These are phyloP conservation scores for Seriola rivoliana DNA, from an alignment of 2,113 vertebrate species.

Conservation along the genomic window DNA sequence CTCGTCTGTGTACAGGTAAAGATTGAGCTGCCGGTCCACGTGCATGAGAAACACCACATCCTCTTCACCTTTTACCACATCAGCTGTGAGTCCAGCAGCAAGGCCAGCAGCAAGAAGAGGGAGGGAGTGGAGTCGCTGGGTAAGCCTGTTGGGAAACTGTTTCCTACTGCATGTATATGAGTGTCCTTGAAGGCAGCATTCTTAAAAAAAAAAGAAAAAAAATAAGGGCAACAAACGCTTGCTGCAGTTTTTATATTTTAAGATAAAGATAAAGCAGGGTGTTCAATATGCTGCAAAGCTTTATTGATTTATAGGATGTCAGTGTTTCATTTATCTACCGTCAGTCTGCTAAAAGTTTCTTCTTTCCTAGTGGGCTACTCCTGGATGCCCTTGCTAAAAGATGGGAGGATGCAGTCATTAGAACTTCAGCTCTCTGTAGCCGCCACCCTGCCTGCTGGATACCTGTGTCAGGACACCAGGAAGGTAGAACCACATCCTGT, in stretches of 20 bases:
- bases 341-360: background rate
- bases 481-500: slow-evolving; percentile 81
- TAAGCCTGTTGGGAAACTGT: slow-evolving; percentile 56
- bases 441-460: slow-evolving; percentile 89
- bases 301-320: background rate
- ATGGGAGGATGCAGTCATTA: slow-evolving; percentile 90
- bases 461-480: slow-evolving; percentile 88
- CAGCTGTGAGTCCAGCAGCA: slow-evolving; percentile 96
- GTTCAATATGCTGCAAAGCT: background rate
- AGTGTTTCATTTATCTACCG: background rate
- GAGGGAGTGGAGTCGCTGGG: slow-evolving; percentile 93
- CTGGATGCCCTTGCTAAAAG: slow-evolving; percentile 92
- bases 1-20: slow-evolving; percentile 88
- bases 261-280: no score
- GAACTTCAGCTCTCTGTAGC: slow-evolving; percentile 92
- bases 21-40: slow-evolving; percentile 94
- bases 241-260: no score
- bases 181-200: background rate
- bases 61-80: slow-evolving; percentile 98
- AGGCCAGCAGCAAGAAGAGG: slow-evolving; percentile 92
- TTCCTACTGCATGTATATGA: background rate
- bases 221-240: no score
- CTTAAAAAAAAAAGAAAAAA: no score
- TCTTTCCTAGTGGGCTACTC: slow-evolving; percentile 89
- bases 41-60: slow-evolving; percentile 97